A percentile compares a stretch with the other conserved stretches of the same genome.
These are phyloP conservation scores for Sorex fumeus DNA, from an alignment of 2,113 vertebrate genomes.

Conservation along the genomic window DNA sequence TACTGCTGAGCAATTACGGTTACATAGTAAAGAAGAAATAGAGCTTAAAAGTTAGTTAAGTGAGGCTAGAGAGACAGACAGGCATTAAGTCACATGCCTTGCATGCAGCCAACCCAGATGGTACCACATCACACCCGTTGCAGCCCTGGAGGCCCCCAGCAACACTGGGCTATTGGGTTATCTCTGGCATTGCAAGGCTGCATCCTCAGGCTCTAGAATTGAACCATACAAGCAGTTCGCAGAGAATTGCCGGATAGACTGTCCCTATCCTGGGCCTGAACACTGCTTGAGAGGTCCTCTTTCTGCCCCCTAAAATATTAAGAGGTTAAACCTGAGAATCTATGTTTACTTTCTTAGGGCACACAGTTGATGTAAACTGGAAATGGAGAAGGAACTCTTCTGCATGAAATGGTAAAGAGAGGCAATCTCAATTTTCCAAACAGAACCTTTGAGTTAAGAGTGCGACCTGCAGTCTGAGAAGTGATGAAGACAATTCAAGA, in stretches of 20 bases:
- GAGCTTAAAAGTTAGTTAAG: not conserved
- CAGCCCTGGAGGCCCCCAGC: too few species aligned
- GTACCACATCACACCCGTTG: too few species aligned
- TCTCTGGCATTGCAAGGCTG: too few species aligned
- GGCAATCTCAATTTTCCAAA: slow-evolving; percentile 3
- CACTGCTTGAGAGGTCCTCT: too few species aligned
- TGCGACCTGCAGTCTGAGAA: not conserved
- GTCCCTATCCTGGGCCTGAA: too few species aligned
- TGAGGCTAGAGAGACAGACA: too few species aligned
- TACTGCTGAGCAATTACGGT: not conserved
- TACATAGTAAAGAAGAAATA: not conserved
- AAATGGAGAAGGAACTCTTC: not conserved
- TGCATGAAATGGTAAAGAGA: not conserved
- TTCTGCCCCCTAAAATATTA: not conserved
- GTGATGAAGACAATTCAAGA: not conserved
- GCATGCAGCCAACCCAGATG: too few species aligned
- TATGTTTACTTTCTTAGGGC: not conserved
- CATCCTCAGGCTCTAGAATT: too few species aligned
- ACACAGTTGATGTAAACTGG: not conserved
- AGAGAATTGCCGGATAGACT: too few species aligned
- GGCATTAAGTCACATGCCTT: too few species aligned
- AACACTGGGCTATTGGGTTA: too few species aligned
- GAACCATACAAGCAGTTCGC: too few species aligned
- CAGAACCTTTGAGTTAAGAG: not conserved
- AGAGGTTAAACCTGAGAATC: not conserved